These are phyloP conservation scores for Delphinus delphis DNA, from an alignment of 2,113 vertebrate species.

Conservation along the genomic window DNA sequence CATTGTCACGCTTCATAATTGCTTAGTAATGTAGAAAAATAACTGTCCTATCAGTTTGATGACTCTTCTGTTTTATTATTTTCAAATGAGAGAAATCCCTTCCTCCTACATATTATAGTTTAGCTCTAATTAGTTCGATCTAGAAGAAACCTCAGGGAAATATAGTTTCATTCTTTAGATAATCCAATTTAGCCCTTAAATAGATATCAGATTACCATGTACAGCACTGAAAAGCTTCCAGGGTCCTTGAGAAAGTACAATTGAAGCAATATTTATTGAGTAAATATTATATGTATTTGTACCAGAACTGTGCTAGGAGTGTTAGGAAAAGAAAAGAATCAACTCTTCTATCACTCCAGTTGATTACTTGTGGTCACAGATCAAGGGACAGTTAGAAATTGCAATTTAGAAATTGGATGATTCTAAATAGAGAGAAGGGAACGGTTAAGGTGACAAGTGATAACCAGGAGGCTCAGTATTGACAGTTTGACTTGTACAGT, in stretches of 20 bases:
- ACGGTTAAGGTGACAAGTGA: background rate
- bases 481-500: background rate
- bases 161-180: background rate
- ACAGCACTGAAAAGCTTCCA: background rate
- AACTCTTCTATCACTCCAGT: background rate
- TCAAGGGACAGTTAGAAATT: background rate
- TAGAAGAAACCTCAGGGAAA: conserved; percentile 5
- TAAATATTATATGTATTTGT: background rate
- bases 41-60: background rate
- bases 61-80: background rate
- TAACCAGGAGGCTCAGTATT: background rate
- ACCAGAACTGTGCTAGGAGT: background rate
- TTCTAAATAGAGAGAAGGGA: background rate
- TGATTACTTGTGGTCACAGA: background rate
- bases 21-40: background rate
- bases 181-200: background rate
- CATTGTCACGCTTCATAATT: background rate
- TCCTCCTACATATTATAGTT: background rate
- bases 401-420: background rate
- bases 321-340: conserved; percentile 12
- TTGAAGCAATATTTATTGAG: background rate
- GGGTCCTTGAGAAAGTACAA: background rate
- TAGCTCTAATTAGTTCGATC: background rate
- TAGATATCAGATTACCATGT: background rate
- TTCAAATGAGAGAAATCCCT: background rate